phyloP scores from a whole-genome alignment of 2,113 vertebrate genomes.

The Campylomormyrus tamandua region DNA sequence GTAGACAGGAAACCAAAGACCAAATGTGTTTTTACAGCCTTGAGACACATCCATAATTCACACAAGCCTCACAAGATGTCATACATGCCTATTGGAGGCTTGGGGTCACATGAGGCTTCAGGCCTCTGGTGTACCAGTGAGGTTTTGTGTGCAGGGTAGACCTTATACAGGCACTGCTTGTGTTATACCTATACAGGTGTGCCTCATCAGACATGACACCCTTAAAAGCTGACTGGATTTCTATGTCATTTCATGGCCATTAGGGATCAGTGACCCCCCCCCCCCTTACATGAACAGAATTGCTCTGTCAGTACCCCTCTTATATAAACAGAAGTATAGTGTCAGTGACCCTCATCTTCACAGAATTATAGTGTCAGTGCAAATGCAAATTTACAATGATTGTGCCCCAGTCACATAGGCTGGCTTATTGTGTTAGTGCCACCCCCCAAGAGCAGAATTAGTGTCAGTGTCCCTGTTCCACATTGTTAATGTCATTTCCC shows the following conservation, averaged over 20 bases:
- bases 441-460: background rate
- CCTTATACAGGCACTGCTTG: background rate
- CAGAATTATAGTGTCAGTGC: background rate
- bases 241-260: background rate
- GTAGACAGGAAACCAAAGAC: background rate
- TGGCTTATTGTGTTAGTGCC: background rate
- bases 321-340: background rate
- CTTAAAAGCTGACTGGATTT: background rate
- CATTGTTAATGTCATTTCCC: background rate
- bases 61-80: background rate
- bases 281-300: background rate
- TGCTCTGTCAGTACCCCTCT: background rate
- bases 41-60: background rate
- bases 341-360: background rate
- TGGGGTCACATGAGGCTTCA: background rate
- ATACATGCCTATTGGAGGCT: background rate
- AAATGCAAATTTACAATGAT: background rate
- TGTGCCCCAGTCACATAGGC: background rate
- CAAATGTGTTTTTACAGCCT: background rate
- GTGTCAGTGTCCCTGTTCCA: background rate
- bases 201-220: background rate
- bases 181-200: background rate
- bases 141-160: background rate
- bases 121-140: background rate
- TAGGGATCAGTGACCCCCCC: background rate